Percentiles rank a stretch among this genome's conserved stretches.
phyloP scores from a whole-genome alignment of 2,797 vertebrate species.

The Hoplostethus mediterraneus region DNA sequence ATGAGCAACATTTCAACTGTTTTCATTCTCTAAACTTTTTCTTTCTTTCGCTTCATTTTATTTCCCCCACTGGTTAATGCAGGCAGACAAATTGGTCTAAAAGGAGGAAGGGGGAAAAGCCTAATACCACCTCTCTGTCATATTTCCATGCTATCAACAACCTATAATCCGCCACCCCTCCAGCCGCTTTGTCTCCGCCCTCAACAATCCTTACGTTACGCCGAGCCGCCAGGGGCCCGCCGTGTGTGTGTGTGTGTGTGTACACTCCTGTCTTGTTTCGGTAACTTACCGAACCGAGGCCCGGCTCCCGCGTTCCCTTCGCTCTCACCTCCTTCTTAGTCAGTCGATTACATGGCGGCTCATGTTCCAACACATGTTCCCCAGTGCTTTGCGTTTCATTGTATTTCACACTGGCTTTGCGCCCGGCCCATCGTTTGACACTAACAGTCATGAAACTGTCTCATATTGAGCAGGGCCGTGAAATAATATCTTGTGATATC shows the following conservation, averaged over 20 bases:
- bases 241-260: neutral
- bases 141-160: constrained; percentile 48
- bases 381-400: constrained; percentile 59
- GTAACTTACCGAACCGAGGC: constrained; percentile 42
- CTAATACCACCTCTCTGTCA: constrained; percentile 17
- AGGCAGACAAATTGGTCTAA: constrained; percentile 28
- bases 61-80: constrained; percentile 18
- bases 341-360: constrained; percentile 78
- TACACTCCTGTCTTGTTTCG: constrained; percentile 24
- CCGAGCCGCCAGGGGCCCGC: constrained; percentile 1
- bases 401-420: constrained; percentile 79
- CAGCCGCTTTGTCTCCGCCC: constrained; percentile 28
- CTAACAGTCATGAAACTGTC: constrained; percentile 67
- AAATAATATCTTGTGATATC: constrained; percentile 64
- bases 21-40: constrained; percentile 16
- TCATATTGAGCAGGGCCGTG: constrained; percentile 57
- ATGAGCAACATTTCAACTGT: too few relatives aligned
- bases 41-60: constrained; percentile 16
- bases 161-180: constrained; percentile 33
- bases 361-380: constrained; percentile 73
- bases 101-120: constrained; percentile 37
- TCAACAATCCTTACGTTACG: constrained; percentile 34
- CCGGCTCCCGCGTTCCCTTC: constrained; percentile 28
- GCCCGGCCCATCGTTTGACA: constrained; percentile 42
- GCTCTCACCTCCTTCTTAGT: constrained; percentile 53